Percentiles rank a stretch among this genome's conserved stretches.
These are phyloP conservation scores for Spea multiplicata DNA, from an alignment of 2,113 vertebrate genomes.

Conservation along the genomic window DNA sequence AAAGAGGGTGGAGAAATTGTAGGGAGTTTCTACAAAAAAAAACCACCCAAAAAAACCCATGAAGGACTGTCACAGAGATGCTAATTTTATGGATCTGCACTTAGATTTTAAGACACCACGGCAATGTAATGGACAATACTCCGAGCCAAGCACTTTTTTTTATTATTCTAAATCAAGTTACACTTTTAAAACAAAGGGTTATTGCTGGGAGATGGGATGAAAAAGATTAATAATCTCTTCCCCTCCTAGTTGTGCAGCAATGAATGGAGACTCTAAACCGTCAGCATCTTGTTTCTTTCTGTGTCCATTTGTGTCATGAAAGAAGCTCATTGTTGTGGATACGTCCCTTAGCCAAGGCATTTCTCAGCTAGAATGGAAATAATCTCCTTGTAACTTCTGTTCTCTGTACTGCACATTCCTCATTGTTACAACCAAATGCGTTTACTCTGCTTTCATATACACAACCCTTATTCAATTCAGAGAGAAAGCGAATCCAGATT, in stretches of 20 bases:
- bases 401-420: no score
- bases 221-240: constrained; percentile 29
- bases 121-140: constrained; percentile 10
- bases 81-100: constrained; percentile 43
- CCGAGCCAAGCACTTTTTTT: not conserved
- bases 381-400: no score
- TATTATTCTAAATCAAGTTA: constrained; percentile 1
- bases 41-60: not conserved
- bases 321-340: no score
- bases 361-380: no score
- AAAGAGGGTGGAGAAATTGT: not conserved
- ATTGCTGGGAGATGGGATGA: constrained; percentile 6
- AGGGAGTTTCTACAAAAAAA: not conserved
- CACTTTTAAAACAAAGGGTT: constrained; percentile 11
- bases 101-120: not conserved
- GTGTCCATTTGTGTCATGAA: no score
- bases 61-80: constrained; percentile 29
- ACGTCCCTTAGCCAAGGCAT: no score
- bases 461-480: no score
- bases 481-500: no score
- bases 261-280: no score
- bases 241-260: not conserved
- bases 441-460: no score
- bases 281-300: no score
- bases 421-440: no score